These are phyloP conservation scores for Yasuhikotakia modesta DNA, from an alignment of 2,797 vertebrate species.

Conservation along the genomic window DNA sequence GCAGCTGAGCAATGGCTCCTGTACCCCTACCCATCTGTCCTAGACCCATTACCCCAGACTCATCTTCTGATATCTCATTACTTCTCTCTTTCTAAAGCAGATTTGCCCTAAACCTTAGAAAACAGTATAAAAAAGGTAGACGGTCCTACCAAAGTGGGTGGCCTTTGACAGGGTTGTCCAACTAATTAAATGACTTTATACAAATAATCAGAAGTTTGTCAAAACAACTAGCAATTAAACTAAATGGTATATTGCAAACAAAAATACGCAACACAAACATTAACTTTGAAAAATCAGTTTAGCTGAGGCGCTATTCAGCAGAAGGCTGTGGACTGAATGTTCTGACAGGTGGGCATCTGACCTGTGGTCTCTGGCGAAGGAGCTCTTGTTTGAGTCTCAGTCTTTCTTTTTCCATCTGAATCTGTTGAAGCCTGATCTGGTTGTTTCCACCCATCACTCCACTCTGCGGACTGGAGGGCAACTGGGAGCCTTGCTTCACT, in stretches of 20 bases:
- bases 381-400: conserved; percentile 94
- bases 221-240: background rate
- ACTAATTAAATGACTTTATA: background rate
- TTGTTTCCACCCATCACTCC: conserved; percentile 80
- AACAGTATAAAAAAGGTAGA: background rate
- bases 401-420: conserved; percentile 93
- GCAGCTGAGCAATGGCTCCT: conserved; percentile 64
- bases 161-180: too few species aligned
- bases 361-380: conserved; percentile 97
- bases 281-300: background rate
- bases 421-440: conserved; percentile 91
- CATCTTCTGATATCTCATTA: conserved; percentile 36
- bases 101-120: background rate
- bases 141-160: too few species aligned
- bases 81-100: background rate
- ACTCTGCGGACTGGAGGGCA: conserved; percentile 84
- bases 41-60: background rate
- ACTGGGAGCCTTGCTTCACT: conserved; percentile 85
- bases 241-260: background rate
- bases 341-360: conserved; percentile 68
- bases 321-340: conserved; percentile 23
- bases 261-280: too few species aligned
- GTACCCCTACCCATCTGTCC: conserved; percentile 26
- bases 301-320: background rate
- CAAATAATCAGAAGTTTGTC: conserved; percentile 3